Evolutionary conservation across 2,888 invertebrate species (phyloP), one percentile per base, ranked within the genome.

Genomic region (Volucella bombylans): DNA sequence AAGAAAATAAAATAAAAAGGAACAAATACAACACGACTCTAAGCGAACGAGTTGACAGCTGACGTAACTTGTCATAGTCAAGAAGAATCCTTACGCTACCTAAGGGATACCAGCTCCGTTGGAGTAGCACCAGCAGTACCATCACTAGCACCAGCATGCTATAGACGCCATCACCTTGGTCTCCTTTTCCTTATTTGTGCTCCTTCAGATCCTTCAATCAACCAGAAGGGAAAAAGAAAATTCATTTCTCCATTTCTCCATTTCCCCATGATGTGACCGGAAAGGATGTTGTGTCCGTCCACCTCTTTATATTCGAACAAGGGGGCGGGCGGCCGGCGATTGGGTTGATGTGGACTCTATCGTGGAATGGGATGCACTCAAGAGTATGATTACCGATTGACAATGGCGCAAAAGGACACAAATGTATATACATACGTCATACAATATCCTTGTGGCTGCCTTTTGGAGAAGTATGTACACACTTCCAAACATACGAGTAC

Each of bases 61-160:
- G 85, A 85, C 85, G 85, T 85, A 85, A 85, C 85, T 85, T 85
- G 85, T 85, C 85, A 85, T 85, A 85, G 85, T 85, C 81, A 85
- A 85, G 85, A 85, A 85, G 85, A 85, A 85, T 85, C 85, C 81
- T 85, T 81, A 85, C 59, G 77, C 81, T 81, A 85, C 85, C 85
- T 81, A 72, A 85, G 85, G 85, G 85, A 81, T 71, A 52, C 78
- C 52, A 76, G 49, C 23, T 71, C 76, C 50, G 41, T 49, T 14
- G n/a, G 54, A 64, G 15, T 57, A 62, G 1, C 47, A 49, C 64
- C 72, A 73, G 23, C 15, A 31, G 12, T 31, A 12, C 43, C 68
- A 23, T 39, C 57, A 12, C 41, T 11, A 49, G 39, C 61, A 59
- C 47, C 45, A 49, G 31, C 73, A 62, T 55, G 39, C 31, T 31